phyloP scores from a whole-genome alignment of 2,888 invertebrate species.

The Agriopis aurantiaria region DNA sequence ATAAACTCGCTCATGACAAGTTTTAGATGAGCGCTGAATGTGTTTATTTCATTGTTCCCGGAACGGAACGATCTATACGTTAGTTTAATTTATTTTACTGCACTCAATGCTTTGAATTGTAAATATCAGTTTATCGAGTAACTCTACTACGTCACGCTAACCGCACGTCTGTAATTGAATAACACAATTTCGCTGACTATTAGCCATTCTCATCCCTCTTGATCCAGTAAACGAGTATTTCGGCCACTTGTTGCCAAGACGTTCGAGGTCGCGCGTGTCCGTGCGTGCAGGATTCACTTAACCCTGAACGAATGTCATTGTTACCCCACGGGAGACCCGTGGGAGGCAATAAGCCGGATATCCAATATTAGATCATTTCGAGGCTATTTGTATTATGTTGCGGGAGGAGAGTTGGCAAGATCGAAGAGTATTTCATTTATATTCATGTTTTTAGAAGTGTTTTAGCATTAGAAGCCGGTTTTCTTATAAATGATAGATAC shows the following conservation, averaged over 20 bases:
- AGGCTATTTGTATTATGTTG: slow-evolving; percentile 29
- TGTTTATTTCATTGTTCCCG: not conserved
- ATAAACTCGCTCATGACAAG: not conserved
- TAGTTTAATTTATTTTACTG: too few relatives aligned
- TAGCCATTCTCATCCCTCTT: not conserved
- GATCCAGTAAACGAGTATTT: slow-evolving; percentile 43
- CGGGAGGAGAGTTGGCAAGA: not conserved
- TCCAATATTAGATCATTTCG: slow-evolving; percentile 56
- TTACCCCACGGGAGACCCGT: slow-evolving; percentile 57
- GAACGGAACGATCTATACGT: too few relatives aligned
- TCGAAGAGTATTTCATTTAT: not conserved
- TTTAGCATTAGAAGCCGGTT: too few relatives aligned
- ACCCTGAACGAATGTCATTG: slow-evolving; percentile 68
- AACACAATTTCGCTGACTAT: not conserved
- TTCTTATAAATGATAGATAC: too few relatives aligned
- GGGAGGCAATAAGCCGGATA: slow-evolving; percentile 67
- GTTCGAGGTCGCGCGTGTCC: slow-evolving; percentile 43
- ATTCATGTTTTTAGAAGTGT: not conserved
- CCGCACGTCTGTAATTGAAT: not conserved
- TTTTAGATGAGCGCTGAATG: not conserved
- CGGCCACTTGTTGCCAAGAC: slow-evolving; percentile 64
- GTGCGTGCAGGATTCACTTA: slow-evolving; percentile 65
- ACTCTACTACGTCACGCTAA: too few relatives aligned
- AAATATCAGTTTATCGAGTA: too few relatives aligned
- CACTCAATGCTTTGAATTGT: too few relatives aligned